These are phyloP conservation scores for Pheosia gnoma DNA, from an alignment of 2,888 invertebrate genomes.

Conservation along the genomic window DNA sequence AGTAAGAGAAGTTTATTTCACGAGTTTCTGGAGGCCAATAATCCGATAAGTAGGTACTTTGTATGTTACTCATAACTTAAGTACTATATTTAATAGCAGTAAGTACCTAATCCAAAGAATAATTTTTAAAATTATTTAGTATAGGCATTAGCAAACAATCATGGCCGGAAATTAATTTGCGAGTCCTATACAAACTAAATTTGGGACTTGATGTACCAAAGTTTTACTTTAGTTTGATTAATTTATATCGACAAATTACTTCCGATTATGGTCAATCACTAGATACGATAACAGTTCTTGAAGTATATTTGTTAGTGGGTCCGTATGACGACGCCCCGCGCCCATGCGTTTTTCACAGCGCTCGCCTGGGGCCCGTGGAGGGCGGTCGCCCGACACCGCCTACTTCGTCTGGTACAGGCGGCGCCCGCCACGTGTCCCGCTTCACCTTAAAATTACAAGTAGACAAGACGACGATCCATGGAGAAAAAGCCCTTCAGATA, in stretches of 20 bases:
- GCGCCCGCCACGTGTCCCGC: slow-evolving; percentile 80
- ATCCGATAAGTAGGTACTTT: too few species aligned
- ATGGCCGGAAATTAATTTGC: too few species aligned
- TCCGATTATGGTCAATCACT: slow-evolving; percentile 60
- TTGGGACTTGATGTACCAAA: too few species aligned
- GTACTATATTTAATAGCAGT: too few species aligned
- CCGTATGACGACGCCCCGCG: slow-evolving; percentile 76
- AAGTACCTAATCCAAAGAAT: too few species aligned
- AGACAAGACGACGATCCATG: slow-evolving; percentile 56
- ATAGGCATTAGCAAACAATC: too few species aligned
- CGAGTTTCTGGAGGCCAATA: too few species aligned
- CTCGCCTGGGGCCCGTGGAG: slow-evolving; percentile 78
- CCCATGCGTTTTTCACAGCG: slow-evolving; percentile 74
- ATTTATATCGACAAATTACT: slow-evolving; percentile 50
- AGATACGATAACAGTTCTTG: slow-evolving; percentile 73
- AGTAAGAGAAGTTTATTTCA: too few species aligned
- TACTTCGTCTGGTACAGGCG: slow-evolving; percentile 83
- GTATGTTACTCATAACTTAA: too few species aligned
- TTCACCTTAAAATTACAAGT: slow-evolving; percentile 68
- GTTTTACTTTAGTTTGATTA: not conserved
- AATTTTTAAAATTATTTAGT: too few species aligned
- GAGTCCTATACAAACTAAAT: too few species aligned
- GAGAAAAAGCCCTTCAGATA: slow-evolving; percentile 68
- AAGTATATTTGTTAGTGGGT: slow-evolving; percentile 79
- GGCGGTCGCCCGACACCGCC: slow-evolving; percentile 82